Conservation (phyloP, 2,113 vertebrate species). For the Perccottus glenii region DNA sequence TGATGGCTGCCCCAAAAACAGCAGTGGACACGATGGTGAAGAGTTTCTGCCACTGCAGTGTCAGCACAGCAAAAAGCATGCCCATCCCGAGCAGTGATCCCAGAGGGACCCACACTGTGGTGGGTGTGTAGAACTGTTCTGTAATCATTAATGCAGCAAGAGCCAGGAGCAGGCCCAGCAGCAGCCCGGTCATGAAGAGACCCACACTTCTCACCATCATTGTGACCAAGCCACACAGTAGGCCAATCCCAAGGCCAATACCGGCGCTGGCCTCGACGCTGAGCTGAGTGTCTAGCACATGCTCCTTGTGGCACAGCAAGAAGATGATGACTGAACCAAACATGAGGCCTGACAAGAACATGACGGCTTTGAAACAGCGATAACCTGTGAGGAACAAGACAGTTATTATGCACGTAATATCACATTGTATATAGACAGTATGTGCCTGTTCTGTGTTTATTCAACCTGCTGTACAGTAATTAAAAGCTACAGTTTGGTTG, state of each 20-base stretch:
- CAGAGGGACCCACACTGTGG: slow-evolving; percentile 86
- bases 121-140: slow-evolving; percentile 83
- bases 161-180: slow-evolving; percentile 86
- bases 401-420: too few relatives aligned
- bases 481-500: not conserved
- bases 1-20: slow-evolving; percentile 83
- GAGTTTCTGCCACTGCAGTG: slow-evolving; percentile 85
- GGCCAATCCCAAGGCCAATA: slow-evolving; percentile 87
- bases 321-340: slow-evolving; percentile 88
- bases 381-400: slow-evolving; percentile 75
- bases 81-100: slow-evolving; percentile 83
- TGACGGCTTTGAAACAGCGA: slow-evolving; percentile 90
- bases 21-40: slow-evolving; percentile 86
- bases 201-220: slow-evolving; percentile 89
- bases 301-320: slow-evolving; percentile 88
- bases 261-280: slow-evolving; percentile 87
- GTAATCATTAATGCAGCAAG: slow-evolving; percentile 79
- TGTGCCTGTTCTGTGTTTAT: not conserved
- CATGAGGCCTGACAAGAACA: slow-evolving; percentile 91
- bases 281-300: slow-evolving; percentile 87
- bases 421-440: too few relatives aligned
- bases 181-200: slow-evolving; percentile 89
- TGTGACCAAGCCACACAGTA: slow-evolving; percentile 89
- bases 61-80: slow-evolving; percentile 87
- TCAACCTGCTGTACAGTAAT: not conserved